Percentiles rank a stretch among this genome's conserved stretches.
These are phyloP conservation scores for Caenorhabditis elegans DNA, from an alignment of 1,140 invertebrate species.

Conservation along the genomic window WBcel235 BX284604.4:12090001-12090500, in stretches of 20 bases:
- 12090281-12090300: constrained; percentile 66
- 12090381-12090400: constrained; percentile 71
- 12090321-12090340: constrained; percentile 69
- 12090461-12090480: neutral
- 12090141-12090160: neutral
- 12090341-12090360: constrained; percentile 66
- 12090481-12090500: neutral
- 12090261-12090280: constrained; percentile 68
- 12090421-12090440: constrained; percentile 69
- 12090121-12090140: neutral
- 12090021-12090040: constrained; percentile 9
- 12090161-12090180: constrained; percentile 25
- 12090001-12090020: constrained; percentile 16
- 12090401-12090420: constrained; percentile 70
- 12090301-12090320: constrained; percentile 69
- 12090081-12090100: neutral
- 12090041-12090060: constrained; percentile 16
- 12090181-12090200: constrained; percentile 12
- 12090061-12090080: constrained; percentile 34
- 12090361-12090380: constrained; percentile 68
- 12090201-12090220: constrained; percentile 9
- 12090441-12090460: constrained; percentile 33
- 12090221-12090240: neutral
- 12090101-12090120: constrained; percentile 19
- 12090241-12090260: constrained; percentile 66